These are phyloP conservation scores for Channa argus DNA, from an alignment of 2,113 vertebrate genomes.

Conservation along the genomic window DNA sequence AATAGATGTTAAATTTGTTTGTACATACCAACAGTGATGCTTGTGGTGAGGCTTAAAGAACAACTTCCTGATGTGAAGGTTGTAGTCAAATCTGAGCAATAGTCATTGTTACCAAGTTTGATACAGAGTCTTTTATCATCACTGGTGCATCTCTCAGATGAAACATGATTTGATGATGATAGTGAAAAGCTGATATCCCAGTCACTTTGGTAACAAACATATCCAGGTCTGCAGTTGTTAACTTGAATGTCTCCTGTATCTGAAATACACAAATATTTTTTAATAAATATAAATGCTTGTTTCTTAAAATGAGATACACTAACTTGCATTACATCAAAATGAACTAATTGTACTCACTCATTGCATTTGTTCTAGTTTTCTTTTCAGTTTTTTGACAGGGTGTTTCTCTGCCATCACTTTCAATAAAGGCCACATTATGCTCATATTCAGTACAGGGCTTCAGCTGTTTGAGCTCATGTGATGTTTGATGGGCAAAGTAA, in stretches of 20 bases:
- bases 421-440: fast-evolving
- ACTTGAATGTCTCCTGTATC: fast-evolving
- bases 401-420: fast-evolving
- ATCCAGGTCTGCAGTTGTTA: fast-evolving
- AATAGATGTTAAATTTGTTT: not conserved
- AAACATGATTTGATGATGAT: fast-evolving
- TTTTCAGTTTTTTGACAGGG: fast-evolving
- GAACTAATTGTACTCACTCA: constrained; percentile 61
- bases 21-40: constrained; percentile 56
- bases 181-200: constrained; percentile 38
- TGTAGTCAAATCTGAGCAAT: constrained; percentile 30
- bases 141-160: fast-evolving
- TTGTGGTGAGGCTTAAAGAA: fast-evolving
- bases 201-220: constrained; percentile 1
- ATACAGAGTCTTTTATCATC: not conserved
- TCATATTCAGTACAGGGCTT: constrained; percentile 70
- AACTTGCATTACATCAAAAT: not conserved
- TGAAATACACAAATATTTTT: constrained; percentile 45
- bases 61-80: constrained; percentile 3
- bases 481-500: fast-evolving
- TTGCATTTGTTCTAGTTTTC: fast-evolving
- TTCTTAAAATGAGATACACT: not conserved
- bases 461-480: not conserved
- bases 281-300: not conserved
- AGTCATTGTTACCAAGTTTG: not conserved